Conservation (phyloP, 2,113 vertebrate genomes). For the Varanus salvator region DNA sequence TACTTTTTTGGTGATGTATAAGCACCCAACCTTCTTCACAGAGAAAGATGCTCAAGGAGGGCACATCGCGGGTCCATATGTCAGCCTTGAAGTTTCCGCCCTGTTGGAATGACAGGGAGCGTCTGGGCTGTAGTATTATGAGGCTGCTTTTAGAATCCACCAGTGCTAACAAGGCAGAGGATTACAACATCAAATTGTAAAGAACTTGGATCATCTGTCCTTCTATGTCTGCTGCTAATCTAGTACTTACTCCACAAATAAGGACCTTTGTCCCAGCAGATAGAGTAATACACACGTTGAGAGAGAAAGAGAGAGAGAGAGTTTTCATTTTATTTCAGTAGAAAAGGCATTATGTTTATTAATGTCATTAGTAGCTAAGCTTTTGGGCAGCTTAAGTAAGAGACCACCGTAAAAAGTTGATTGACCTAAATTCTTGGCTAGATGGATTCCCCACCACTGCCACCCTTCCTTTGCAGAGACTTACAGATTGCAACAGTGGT, state of each 20-base stretch:
- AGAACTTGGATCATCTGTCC: background rate
- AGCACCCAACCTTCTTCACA: background rate
- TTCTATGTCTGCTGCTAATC: constrained; percentile 30
- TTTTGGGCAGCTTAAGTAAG: constrained; percentile 38
- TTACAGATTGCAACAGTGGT: constrained; percentile 21
- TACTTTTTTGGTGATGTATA: too few relatives aligned
- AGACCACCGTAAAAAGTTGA: constrained; percentile 56
- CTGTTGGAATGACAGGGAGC: background rate
- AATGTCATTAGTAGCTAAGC: constrained; percentile 41
- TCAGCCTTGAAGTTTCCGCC: background rate
- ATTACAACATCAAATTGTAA: background rate
- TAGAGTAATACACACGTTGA: constrained; percentile 11
- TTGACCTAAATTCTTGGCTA: constrained; percentile 55
- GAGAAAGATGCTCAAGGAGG: background rate
- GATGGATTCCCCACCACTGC: background rate
- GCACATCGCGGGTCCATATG: background rate
- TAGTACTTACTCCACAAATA: background rate
- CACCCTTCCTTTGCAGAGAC: constrained; percentile 29
- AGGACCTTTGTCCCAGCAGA: constrained; percentile 29
- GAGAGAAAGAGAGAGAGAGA: background rate
- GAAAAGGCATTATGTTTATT: constrained; percentile 40
- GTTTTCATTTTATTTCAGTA: constrained; percentile 56
- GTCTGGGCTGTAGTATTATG: background rate
- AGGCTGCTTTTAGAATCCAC: background rate
- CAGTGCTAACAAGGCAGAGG: constrained; percentile 10